Base-by-base conservation (phyloP, 2,797 vertebrate genomes). In the Sebastiscus albofasciatus region DNA sequence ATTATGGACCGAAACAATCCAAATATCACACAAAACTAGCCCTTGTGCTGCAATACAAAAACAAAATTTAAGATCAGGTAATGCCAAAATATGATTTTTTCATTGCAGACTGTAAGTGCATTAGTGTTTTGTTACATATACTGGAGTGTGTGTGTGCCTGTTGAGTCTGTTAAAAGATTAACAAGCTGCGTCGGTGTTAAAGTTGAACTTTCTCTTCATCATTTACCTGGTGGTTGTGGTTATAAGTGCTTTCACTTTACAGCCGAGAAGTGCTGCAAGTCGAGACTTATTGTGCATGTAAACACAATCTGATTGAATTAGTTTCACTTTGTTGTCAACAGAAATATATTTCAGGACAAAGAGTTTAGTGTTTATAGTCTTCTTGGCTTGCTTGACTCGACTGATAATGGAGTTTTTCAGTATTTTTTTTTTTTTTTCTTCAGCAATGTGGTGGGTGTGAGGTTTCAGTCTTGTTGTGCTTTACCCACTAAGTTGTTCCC, bases 191-290 rank as follows among this genome's bases (percentile, higher is more conserved):
- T 42, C n/a, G 20, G 33, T 46, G 82, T 89, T 84, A 75, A 81
- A 87, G 22, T 80, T 87, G 39, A 80, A 88, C 83, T 72, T 77
- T 86, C 26, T 67, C 12, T 31, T 67, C 49, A 69, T 74, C 29
- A 10, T 76, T 67, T 54, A 78, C 33, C 31, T 26, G 24, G 34
- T 39, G 11, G 8, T 39, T 58, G 60, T 20, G 22, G 29, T 67
- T 54, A 27, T 49, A 68, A 27, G 24, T 54, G 27, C 33, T 78
- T 80, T 65, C 60, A 31, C 59, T 72, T 74, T 4, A 18, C 39
- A 61, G 34, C 31, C 3, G 0, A 54, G 14, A 22, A 26, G 22
- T 18, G 12, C 56, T 22, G 5, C 39, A 69, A 14, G 49, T 2
- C 11, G 58, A 46, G 46, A 16, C 34, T 52, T 67, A 8, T 12